A percentile compares a stretch with the other conserved stretches of the same genome.
These are phyloP conservation scores for Isichthys henryi DNA, from an alignment of 2,113 vertebrate species.

Conservation along the genomic window DNA sequence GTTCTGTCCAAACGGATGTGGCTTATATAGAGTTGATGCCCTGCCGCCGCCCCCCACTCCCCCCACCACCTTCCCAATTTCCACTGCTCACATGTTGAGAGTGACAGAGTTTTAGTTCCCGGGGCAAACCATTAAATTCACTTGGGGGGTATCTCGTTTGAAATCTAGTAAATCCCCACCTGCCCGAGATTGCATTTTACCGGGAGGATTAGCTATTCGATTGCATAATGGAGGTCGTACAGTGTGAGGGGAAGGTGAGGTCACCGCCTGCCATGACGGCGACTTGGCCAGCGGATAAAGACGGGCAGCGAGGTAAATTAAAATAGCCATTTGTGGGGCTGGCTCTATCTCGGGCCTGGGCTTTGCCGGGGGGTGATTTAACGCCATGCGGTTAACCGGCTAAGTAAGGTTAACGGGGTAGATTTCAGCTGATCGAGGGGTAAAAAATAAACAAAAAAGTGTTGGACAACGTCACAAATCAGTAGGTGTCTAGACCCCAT, in stretches of 20 bases:
- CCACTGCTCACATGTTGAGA: conserved; percentile 25
- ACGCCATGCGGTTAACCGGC: conserved; percentile 4
- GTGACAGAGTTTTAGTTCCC: conserved; percentile 35
- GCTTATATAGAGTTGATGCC: not conserved
- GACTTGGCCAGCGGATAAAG: conserved; percentile 29
- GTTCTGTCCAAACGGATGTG: not conserved
- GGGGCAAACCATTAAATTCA: conserved; percentile 36
- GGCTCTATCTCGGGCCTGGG: conserved; percentile 11
- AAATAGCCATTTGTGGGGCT: conserved; percentile 29
- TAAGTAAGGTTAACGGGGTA: not conserved
- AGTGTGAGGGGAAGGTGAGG: conserved; percentile 26
- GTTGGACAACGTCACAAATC: not conserved
- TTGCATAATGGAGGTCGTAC: conserved; percentile 45
- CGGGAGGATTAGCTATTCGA: conserved; percentile 44
- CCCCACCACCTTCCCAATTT: not conserved
- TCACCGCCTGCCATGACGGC: conserved; percentile 14
- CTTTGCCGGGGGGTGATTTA: conserved; percentile 14
- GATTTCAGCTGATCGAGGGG: not conserved
- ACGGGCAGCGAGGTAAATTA: conserved; percentile 27
- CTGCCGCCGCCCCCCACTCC: not conserved
- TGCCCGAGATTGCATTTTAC: conserved; percentile 37
- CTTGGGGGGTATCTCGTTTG: conserved; percentile 39
- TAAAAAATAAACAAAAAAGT: not conserved
- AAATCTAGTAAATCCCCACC: conserved; percentile 43
- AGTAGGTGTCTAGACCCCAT: not conserved